Base-by-base conservation (phyloP, 2,888 invertebrate species). In the Temnothorax rugatulus region DNA sequence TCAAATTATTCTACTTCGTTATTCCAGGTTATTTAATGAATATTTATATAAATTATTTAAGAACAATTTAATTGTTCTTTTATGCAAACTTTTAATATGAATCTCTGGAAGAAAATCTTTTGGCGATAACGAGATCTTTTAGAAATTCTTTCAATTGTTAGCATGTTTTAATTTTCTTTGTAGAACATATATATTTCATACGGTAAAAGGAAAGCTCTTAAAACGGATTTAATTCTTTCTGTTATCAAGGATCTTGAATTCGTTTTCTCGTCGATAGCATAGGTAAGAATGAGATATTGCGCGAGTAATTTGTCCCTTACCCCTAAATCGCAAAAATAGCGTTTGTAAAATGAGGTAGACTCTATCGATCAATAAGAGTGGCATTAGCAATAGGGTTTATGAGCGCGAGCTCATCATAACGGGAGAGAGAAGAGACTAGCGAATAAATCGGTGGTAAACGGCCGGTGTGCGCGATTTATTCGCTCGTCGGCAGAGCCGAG, bases 361-460 rank as follows among this genome's bases (percentile, higher is more conserved):
- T 4, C 18, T 38, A 66, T 76, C 52, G 52, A 66, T 76, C 52
- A 66, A 41, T 66, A 52, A 76, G 41, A 41, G 25, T 41, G 52
- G 52, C 66, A 66, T 52, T 76, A 76, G 66, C 76, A 52, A 76
- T 66, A 76, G 50, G n/a, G 68, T 77, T 54, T 44, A 73, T 34
- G 71, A 54, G 68, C 29, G 47, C 59, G 34, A 59, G 68, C 15
- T 52, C 69, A 57, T 81, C 61, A 76, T 83, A 73, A 75, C 69
- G 18, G 44, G 38, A 82, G 63, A 34, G 34, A n/a, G 34, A 29
- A 34, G 34, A 34, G 47, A 75, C 18, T 11, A 64, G 50, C 69
- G 34, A 64, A 82, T 74, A 82, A 87, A 88, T 82, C 61, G 82
- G 81, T 47, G 13, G 59, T 77, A 82, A 89, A 85, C 15, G 83